Base-by-base conservation (phyloP, 2,888 invertebrate genomes). In the Himalopsyche anomala region DNA sequence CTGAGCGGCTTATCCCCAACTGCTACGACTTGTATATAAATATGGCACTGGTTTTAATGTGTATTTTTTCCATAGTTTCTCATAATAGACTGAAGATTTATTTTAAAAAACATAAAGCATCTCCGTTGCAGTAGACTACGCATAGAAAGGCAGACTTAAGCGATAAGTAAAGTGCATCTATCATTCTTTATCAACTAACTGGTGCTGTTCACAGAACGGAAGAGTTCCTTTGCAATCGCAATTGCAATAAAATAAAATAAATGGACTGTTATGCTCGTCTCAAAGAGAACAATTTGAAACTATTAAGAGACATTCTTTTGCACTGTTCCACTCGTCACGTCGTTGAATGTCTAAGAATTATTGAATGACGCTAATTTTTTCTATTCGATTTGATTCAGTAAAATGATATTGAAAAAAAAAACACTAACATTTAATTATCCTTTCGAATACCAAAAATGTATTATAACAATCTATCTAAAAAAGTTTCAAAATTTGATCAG, bases 221-320 rank as follows among this genome's bases (percentile, higher is more conserved):
- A 4, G 40, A 45, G 45, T 45, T 45, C 45, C 11, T 0, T 9
- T 45, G 5, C 56, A 19, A 5, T 56, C n/a, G n/a, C 56, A 17
- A 56, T 56, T 56, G 56, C n/a, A 56, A 56, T 56, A 19, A 56
- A 56, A 56, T 56, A n/a, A 56, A 56, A 56, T 56, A n/a, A 56
- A 56, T 56, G 19, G n/a, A n/a, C 56, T 56, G 0, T 56, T 56
- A 56, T n/a, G 56, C 56, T 56, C 8, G 56, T n/a, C 0, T 56
- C 56, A 56, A 56, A n/a, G 56, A 56, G 56, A 56, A 56, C 9
- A 56, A 56, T n/a, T 56, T 3, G 17, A 56, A 19, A 1, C 56
- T 1, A 56, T 56, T 56, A n/a, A 56, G 1, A n/a, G n/a, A 56
- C 56, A 56, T 56, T 19, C 5, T 19, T 56, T n/a, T n/a, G 5